Conservation (phyloP, 2,113 vertebrate genomes). For the Oreotrochilus melanogaster region DNA sequence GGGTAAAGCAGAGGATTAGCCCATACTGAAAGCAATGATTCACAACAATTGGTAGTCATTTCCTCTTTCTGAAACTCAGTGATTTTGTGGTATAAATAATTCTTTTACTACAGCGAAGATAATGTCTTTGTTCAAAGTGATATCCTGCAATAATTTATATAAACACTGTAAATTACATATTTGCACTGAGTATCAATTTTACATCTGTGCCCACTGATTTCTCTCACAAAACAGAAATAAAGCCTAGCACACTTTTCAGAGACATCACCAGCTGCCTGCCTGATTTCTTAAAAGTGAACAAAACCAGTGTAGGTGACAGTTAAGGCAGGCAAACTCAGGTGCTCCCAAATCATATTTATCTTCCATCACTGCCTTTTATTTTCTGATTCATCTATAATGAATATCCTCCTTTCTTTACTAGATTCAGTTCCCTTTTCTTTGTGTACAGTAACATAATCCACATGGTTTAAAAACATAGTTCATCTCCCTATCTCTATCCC, state of each 20-base stretch:
- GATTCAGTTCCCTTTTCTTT: constrained; percentile 34
- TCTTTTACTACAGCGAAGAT: not conserved
- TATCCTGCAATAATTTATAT: constrained; percentile 6
- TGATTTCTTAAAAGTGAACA: not conserved
- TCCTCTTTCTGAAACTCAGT: not conserved
- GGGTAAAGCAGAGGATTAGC: not conserved
- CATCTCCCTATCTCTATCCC: not conserved
- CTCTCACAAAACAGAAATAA: not conserved
- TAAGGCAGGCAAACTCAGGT: not conserved
- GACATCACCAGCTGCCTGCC: not conserved
- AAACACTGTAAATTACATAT: constrained; percentile 18
- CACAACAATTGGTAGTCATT: not conserved
- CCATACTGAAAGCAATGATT: not conserved
- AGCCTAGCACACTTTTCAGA: not conserved
- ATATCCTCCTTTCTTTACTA: not conserved
- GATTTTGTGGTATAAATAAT: not conserved
- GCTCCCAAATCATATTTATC: constrained; percentile 5
- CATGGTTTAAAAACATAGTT: not conserved
- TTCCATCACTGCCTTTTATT: not conserved
- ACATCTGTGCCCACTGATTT: not conserved
- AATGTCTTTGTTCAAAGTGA: constrained; percentile 10
- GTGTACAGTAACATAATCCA: constrained; percentile 5
- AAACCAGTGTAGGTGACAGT: constrained; percentile 20
- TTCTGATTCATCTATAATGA: constrained; percentile 49
- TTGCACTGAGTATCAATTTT: not conserved